Evolutionary conservation across 2,113 vertebrate species (phyloP).

Genomic region (Lepus europaeus): DNA sequence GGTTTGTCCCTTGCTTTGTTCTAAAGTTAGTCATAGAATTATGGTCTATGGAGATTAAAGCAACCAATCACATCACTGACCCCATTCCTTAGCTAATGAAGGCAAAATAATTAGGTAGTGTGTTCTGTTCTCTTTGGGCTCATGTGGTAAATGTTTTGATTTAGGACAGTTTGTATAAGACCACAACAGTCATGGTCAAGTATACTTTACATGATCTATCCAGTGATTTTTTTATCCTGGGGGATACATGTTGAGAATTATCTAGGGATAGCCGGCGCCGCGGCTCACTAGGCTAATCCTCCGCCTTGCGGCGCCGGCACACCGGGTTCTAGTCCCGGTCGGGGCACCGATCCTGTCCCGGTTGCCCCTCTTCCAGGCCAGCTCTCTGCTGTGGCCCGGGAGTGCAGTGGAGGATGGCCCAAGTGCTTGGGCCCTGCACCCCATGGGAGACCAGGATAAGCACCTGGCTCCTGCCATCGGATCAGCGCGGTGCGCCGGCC

Average conservation of each 20-base stretch:
- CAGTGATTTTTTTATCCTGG: constrained; percentile 26
- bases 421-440: too few species aligned
- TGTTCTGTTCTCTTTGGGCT: constrained; percentile 42
- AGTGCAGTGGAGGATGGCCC: too few species aligned
- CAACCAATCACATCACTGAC: not conserved
- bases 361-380: too few species aligned
- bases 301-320: too few species aligned
- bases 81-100: constrained; percentile 35
- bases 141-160: not conserved
- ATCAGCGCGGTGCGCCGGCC: too few species aligned
- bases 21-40: constrained; percentile 59
- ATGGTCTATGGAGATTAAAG: constrained; percentile 52
- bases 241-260: constrained; percentile 1
- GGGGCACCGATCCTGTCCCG: too few species aligned
- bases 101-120: constrained; percentile 28
- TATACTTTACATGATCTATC: not conserved
- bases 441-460: too few species aligned
- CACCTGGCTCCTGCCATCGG: too few species aligned
- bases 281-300: too few species aligned
- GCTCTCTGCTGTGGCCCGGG: too few species aligned
- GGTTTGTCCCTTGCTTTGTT: constrained; percentile 35
- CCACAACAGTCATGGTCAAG: not conserved
- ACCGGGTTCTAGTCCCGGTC: too few species aligned
- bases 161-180: constrained; percentile 16
- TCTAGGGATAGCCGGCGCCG: not conserved